Conservation (phyloP, 2,888 invertebrate species). For the Drepanosiphum platanoidis region DNA sequence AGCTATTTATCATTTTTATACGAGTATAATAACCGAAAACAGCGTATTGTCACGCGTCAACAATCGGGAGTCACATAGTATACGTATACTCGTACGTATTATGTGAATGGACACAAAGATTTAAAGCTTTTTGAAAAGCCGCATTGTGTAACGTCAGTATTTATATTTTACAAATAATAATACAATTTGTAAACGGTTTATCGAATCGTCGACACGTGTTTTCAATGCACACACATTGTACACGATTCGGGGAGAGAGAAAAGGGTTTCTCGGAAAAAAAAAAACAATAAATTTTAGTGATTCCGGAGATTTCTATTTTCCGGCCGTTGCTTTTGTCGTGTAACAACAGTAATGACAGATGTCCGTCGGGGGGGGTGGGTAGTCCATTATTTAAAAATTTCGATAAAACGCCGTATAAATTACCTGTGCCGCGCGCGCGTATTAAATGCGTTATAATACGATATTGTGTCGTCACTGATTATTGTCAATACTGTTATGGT, state of each 20-base stretch:
- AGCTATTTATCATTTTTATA: neutral
- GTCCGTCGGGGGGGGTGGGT: neutral
- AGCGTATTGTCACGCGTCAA: too few species aligned
- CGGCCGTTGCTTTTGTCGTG: neutral
- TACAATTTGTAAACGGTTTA: neutral
- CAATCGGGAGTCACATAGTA: too few species aligned
- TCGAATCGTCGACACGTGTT: neutral
- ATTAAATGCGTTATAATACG: too few species aligned
- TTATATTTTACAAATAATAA: neutral
- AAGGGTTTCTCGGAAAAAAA: neutral
- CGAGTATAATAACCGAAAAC: neutral
- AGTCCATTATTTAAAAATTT: too few species aligned
- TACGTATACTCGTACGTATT: too few species aligned
- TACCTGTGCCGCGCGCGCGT: neutral
- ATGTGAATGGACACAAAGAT: neutral
- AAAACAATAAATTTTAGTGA: neutral
- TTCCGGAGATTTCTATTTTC: neutral
- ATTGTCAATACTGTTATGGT: too few species aligned
- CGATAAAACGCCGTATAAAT: neutral
- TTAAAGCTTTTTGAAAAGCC: neutral
- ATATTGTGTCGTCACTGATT: too few species aligned
- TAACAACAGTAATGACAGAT: neutral
- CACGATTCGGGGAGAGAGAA: neutral
- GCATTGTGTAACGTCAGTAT: neutral
- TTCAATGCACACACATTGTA: neutral